phyloP scores from a whole-genome alignment of 2,113 vertebrate species.

The Pelecanus crispus region DNA sequence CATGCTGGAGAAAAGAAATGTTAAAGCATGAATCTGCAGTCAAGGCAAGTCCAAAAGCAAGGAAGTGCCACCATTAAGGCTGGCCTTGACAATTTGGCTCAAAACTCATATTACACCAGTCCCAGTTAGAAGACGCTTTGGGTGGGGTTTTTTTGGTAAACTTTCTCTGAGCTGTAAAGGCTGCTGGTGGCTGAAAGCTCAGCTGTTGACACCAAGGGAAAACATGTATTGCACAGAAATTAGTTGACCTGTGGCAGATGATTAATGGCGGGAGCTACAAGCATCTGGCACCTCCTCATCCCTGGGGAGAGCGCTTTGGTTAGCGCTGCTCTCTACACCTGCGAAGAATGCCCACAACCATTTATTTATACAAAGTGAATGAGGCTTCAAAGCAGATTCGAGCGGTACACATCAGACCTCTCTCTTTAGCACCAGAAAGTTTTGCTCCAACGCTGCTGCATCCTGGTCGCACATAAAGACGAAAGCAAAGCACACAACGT shows the following conservation, averaged over 20 bases:
- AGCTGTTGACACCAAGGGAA: not conserved
- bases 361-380: not conserved
- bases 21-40: not conserved
- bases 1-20: not conserved
- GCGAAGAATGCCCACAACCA: rapidly evolving
- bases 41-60: not conserved
- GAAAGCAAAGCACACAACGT: not conserved
- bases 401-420: rapidly evolving
- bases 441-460: not conserved
- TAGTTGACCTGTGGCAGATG: not conserved
- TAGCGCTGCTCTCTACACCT: not conserved
- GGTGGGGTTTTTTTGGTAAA: not conserved
- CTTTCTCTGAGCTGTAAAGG: not conserved
- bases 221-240: not conserved
- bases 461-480: not conserved
- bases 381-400: not conserved
- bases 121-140: not conserved
- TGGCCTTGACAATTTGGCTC: not conserved
- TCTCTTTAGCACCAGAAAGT: not conserved
- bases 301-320: not conserved
- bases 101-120: not conserved
- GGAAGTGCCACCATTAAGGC: not conserved
- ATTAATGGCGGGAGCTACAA: not conserved
- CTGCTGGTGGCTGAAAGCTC: not conserved
- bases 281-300: not conserved